Percentiles rank a stretch among this genome's conserved stretches.
Conservation (phyloP, 2,797 vertebrate species). For the Smutsia temminckii region DNA sequence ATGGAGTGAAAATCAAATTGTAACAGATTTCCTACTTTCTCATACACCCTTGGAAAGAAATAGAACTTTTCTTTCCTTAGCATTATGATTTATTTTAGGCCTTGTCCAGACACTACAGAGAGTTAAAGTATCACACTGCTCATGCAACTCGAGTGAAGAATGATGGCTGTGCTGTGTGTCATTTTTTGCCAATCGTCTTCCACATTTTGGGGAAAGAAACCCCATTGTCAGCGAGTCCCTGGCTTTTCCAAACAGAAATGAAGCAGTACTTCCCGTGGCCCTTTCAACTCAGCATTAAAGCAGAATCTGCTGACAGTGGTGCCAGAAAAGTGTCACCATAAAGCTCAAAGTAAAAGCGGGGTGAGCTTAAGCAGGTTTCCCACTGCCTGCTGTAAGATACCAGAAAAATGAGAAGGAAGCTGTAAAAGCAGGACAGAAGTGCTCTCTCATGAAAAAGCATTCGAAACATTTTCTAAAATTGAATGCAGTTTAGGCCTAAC, state of each 20-base stretch:
- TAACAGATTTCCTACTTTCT: conserved; percentile 18
- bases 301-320: neutral
- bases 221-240: conserved; percentile 35
- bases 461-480: neutral
- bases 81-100: conserved; percentile 62
- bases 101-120: conserved; percentile 50
- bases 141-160: conserved; percentile 34
- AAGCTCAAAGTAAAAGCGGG: neutral
- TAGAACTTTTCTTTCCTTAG: conserved; percentile 1
- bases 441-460: neutral
- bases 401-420: neutral
- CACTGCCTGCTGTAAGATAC: neutral
- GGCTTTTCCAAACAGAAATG: conserved; percentile 57
- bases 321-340: conserved; percentile 47
- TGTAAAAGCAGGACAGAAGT: conserved; percentile 35
- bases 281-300: conserved; percentile 33
- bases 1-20: conserved; percentile 9
- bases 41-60: conserved; percentile 21
- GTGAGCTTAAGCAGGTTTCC: conserved; percentile 44
- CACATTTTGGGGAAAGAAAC: conserved; percentile 43
- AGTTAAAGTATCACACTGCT: conserved; percentile 51
- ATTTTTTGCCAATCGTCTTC: conserved; percentile 49
- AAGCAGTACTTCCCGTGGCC: conserved; percentile 41
- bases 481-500: neutral
- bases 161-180: neutral